These are phyloP conservation scores for Cavia aperea DNA, from an alignment of 2,113 vertebrate genomes.

Conservation along the genomic window DNA sequence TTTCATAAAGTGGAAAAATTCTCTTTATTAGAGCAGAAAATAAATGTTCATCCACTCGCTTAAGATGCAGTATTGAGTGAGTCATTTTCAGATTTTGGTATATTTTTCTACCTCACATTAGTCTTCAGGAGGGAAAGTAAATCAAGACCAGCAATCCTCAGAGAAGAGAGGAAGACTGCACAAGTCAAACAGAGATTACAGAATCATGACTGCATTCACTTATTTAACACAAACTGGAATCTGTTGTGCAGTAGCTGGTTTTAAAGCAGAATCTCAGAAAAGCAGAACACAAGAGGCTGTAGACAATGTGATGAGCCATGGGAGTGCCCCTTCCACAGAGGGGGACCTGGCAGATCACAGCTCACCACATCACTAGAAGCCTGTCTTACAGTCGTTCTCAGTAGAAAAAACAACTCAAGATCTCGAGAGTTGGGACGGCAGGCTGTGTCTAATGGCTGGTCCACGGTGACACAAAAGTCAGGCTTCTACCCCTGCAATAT, in stretches of 20 bases:
- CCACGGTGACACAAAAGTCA: background rate
- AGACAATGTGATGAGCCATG: background rate
- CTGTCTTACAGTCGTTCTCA: background rate
- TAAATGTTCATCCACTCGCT: background rate
- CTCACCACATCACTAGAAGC: background rate
- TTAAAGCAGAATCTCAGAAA: background rate
- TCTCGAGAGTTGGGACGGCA: background rate
- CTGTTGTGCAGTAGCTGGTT: background rate
- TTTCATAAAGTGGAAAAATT: background rate
- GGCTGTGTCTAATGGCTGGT: background rate
- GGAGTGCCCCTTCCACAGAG: no score
- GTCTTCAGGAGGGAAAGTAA: background rate
- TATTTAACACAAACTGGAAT: background rate
- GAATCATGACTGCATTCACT: background rate
- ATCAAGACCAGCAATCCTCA: background rate
- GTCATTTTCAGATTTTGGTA: background rate
- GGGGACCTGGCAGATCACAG: background rate
- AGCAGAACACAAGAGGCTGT: background rate
- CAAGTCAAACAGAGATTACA: background rate
- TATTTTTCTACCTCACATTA: background rate
- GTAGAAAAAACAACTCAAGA: background rate
- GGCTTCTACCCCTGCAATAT: background rate
- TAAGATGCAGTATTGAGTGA: background rate
- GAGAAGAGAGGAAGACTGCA: background rate
- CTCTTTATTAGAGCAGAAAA: background rate